Evolutionary conservation across 2,888 invertebrate species (phyloP), one percentile per base, ranked within the genome.

Genomic region (Melieria crassipennis): DNA sequence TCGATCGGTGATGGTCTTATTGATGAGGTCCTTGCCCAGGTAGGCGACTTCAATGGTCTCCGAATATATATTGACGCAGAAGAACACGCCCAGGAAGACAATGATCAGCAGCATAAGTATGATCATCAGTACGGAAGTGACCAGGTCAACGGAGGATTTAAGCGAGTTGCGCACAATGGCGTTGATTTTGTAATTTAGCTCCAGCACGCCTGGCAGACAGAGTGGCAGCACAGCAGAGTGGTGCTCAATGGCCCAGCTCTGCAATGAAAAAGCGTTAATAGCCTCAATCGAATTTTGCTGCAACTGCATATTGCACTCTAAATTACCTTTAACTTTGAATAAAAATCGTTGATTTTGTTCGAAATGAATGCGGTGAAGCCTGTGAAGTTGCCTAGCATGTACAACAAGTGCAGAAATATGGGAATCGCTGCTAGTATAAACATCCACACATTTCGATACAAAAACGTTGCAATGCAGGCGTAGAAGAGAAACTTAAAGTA

Each of bases 11-110:
- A 96, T 91, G 0, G 96, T 96, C 80, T 93, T 92, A 87, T 97
- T 97, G 46, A 97, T 89, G 7, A 97, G 89, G 84, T 95, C 96
- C 73, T 95, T 94, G 55, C 94, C 93, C 73, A 97, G 89, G 84
- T 96, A 94, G 11, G 97, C 92, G 69, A 98, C 90, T 82, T 97
- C 95, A 85, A 97, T 94, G 2, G 95, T 95, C 88, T 98, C 98
- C 0, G 94, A 93, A 86, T 98, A 98, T 80, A 97, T 93, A 94
- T 97, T 87, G 4, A 88, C 84, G 72, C 84, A 87, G 67, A 85
- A 85, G 85, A 98, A 96, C 75, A 97, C 89, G 47, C 93, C 91
- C 61, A 94, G 91, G 78, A 94, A 91, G 65, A 92, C 89, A 16
- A 93, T 90, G 78, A 95, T 93, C 46, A 96, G 84, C 68, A 97